These are phyloP conservation scores for Synanthedon myopaeformis DNA, from an alignment of 2,888 invertebrate species.

Conservation along the genomic window DNA sequence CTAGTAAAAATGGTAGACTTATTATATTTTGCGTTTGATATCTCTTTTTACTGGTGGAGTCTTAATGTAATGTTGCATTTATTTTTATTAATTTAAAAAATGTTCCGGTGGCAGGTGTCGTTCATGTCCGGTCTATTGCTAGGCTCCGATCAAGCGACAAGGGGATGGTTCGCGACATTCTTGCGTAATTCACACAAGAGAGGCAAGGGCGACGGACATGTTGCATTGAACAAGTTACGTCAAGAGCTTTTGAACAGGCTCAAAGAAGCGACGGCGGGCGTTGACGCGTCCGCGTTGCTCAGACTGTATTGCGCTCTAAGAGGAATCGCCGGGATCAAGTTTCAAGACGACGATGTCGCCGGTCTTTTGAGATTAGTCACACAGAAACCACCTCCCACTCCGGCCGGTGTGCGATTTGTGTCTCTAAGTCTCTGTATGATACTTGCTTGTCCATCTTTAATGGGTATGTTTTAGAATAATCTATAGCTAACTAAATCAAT, in stretches of 20 bases:
- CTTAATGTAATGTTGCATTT: background rate
- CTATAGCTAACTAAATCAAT: no score
- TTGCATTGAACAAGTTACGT: conserved; percentile 76
- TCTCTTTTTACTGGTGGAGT: background rate
- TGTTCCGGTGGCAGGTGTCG: conserved; percentile 67
- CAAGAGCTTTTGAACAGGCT: conserved; percentile 81
- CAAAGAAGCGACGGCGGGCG: conserved; percentile 76
- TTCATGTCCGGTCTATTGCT: conserved; percentile 90
- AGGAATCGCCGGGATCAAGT: conserved; percentile 93
- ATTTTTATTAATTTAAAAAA: background rate
- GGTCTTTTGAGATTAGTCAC: conserved; percentile 87
- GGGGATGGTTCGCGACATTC: conserved; percentile 94
- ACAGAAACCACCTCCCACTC: conserved; percentile 88
- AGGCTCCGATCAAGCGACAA: conserved; percentile 89
- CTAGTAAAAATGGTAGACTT: background rate
- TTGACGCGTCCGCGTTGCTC: conserved; percentile 90
- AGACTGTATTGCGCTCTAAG: conserved; percentile 92
- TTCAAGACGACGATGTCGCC: conserved; percentile 90
- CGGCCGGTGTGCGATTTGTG: conserved; percentile 92
- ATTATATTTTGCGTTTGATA: background rate
- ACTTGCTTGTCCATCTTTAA: conserved; percentile 91
- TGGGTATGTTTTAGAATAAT: conserved; percentile 53
- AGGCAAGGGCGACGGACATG: conserved; percentile 81
- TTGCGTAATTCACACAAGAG: conserved; percentile 86
- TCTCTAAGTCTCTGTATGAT: conserved; percentile 94